Conservation (phyloP, 2,113 vertebrate genomes). For the Microtus montanus region DNA sequence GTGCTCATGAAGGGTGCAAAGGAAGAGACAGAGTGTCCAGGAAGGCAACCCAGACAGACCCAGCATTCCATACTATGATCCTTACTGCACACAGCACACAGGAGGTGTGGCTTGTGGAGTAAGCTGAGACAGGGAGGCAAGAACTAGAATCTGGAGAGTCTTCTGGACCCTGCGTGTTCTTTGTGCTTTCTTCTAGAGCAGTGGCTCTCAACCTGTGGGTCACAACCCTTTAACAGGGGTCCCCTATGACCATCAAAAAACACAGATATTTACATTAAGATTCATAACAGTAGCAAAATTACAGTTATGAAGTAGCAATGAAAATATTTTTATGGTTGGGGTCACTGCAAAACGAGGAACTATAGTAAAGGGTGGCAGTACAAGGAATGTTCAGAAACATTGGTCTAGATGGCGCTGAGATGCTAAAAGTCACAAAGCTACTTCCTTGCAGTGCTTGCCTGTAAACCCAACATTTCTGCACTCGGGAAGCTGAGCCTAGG, state of each 20-base stretch:
- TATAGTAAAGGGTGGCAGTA: neutral
- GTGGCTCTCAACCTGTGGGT: neutral
- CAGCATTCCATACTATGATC: neutral
- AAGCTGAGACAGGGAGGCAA: neutral
- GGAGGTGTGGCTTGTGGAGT: fast-evolving
- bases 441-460: neutral
- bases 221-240: neutral
- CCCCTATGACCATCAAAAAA: neutral
- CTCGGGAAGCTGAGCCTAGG: neutral
- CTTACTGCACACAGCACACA: neutral
- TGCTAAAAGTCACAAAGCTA: neutral
- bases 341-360: neutral
- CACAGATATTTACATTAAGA: neutral
- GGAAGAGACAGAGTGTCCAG: neutral
- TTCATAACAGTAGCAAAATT: neutral
- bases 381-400: neutral
- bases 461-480: neutral
- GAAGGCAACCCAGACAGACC: neutral
- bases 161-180: neutral
- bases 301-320: neutral
- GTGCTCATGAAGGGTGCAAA: neutral
- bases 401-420: neutral
- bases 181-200: neutral
- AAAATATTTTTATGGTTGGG: neutral
- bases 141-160: neutral